Conservation (phyloP, 2,113 vertebrate genomes). For the Rhinolophus ferrumequinum region DNA sequence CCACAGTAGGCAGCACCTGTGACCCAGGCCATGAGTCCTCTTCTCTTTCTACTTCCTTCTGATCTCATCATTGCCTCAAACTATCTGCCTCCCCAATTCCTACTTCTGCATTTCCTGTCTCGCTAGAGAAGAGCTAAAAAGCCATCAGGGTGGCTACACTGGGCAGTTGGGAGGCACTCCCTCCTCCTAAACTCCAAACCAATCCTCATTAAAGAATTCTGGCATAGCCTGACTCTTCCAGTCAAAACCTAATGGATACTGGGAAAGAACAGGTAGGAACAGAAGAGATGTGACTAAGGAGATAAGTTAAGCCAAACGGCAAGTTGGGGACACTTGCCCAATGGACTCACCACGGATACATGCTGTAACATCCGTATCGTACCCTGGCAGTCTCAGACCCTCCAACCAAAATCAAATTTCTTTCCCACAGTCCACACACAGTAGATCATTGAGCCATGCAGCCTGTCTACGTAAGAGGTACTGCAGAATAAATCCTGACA, state of each 20-base stretch:
- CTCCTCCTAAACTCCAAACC: background rate
- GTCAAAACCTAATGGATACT: background rate
- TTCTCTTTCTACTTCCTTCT: background rate
- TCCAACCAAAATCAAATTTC: background rate
- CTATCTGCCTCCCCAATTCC: background rate
- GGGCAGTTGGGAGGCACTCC: background rate
- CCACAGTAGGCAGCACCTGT: background rate
- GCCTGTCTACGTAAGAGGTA: background rate
- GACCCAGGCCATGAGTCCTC: background rate
- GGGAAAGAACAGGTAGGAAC: background rate
- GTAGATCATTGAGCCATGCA: background rate
- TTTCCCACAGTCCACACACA: background rate
- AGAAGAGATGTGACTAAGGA: background rate
- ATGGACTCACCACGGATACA: rapidly evolving
- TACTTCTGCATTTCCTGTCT: background rate
- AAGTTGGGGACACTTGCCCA: background rate
- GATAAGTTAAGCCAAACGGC: background rate
- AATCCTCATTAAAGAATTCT: background rate
- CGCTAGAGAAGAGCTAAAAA: background rate
- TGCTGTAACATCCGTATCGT: background rate
- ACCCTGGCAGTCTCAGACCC: rapidly evolving
- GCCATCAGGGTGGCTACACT: too few species aligned
- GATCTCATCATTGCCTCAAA: background rate
- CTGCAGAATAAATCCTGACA: background rate
- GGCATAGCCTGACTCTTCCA: background rate